Evolutionary conservation across 2,113 vertebrate species (phyloP), one percentile per base, ranked within the genome.

Genomic region (Haliaeetus leucogaster): DNA sequence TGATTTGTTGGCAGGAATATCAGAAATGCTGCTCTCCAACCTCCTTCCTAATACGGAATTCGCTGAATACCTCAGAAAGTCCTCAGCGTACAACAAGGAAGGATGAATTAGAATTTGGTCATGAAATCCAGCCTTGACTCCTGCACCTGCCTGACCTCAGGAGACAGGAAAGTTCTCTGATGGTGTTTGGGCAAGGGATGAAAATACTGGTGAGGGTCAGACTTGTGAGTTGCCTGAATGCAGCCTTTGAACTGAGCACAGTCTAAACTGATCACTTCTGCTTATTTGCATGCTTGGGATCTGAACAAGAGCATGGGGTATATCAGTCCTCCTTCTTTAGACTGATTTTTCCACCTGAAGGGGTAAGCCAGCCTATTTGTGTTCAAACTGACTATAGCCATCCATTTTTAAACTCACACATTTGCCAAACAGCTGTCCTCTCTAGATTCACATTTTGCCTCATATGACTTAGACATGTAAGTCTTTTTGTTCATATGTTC

Each of bases 161-260:
- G 13, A 15, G 10, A 58, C 11, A 26, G 16, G 52, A 50, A 56
- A 29, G 11, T 42, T 47, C 16, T 79, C 38, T 61, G 38, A 25
- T 16, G 3, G 5, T 71, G 14, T 56, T 80, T 52, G 30, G 42
- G 13, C 48, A 89, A 9, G 4, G 8, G 20, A 13, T 42, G 20
- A 86, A 91, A 59, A 67, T 19, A 65, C 8, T 11, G 18, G 6
- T 2, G 7, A 92, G 65, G 15, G 5, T 34, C 40, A 61, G 18
- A 30, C 45, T 83, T 2, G 4, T 32, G 56, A 62, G 40, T 30
- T 0, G 0, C 14, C 17, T 25, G 34, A 76, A 71, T 23, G 23
- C 14, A 71, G 11, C 6, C 59, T 52, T 36, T 87, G 50, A 80
- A 79, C 16, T 6, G 3, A 52, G 11, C 17, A 27, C 2, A 7